Conservation (phyloP, 2,888 invertebrate species). For the Synergus laeviventris region DNA sequence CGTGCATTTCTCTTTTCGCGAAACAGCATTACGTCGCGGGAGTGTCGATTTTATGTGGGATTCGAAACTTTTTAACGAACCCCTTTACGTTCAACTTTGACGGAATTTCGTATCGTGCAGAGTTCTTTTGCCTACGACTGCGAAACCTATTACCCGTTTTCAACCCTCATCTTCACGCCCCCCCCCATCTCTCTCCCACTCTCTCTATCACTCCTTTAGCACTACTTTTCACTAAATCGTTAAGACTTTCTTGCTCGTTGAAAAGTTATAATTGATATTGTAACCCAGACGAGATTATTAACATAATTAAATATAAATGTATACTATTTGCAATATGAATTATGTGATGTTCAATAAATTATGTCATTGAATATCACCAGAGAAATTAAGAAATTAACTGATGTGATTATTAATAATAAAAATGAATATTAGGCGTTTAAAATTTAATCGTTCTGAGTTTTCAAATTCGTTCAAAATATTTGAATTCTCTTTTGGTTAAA, state of each 20-base stretch:
- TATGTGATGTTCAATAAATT: too few relatives aligned
- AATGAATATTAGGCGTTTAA: neutral
- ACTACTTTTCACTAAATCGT: constrained; percentile 17
- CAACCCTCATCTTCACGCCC: neutral
- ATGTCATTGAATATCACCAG: neutral
- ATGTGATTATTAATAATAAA: neutral
- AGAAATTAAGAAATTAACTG: neutral
- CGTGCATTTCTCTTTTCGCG: constrained; percentile 20
- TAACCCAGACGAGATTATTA: neutral
- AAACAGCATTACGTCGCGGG: constrained; percentile 15
- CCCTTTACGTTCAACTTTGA: constrained; percentile 44
- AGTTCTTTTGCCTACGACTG: constrained; percentile 30
- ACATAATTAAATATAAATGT: too few relatives aligned
- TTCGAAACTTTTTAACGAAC: constrained; percentile 55
- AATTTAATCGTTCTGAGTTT: neutral
- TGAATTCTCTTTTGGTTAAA: neutral
- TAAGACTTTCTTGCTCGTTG: neutral
- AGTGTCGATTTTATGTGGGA: constrained; percentile 47
- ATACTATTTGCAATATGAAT: too few relatives aligned
- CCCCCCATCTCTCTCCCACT: too few relatives aligned
- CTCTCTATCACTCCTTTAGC: too few relatives aligned
- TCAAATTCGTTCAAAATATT: neutral
- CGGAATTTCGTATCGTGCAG: constrained; percentile 31
- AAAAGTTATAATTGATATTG: neutral
- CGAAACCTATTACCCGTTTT: constrained; percentile 38